Conservation (phyloP, 2,888 invertebrate genomes). For the Erebia epiphron region DNA sequence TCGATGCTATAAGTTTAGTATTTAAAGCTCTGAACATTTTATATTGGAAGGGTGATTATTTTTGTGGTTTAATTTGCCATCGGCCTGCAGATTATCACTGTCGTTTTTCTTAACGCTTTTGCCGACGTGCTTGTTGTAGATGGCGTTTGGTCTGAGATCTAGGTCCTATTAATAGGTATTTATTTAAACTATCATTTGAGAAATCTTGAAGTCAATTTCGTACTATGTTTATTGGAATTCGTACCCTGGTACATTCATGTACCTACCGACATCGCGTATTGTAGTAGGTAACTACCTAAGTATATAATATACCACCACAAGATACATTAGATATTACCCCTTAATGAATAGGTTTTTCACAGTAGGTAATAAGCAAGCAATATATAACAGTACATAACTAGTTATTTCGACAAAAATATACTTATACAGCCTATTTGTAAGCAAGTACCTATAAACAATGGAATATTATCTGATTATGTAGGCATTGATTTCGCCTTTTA, state of each 20-base stretch:
- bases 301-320: neutral
- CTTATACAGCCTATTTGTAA: neutral
- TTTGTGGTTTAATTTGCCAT: conserved; percentile 73
- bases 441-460: conserved; percentile 26
- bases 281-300: neutral
- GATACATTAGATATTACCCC: neutral
- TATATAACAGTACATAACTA: neutral
- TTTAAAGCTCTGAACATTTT: conserved; percentile 57
- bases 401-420: conserved; percentile 5
- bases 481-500: conserved; percentile 43
- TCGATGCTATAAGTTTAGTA: conserved; percentile 51
- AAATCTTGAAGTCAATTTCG: conserved; percentile 5
- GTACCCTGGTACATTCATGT: neutral
- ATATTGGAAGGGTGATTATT: conserved; percentile 68
- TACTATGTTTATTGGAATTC: conserved; percentile 1
- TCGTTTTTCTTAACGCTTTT: conserved; percentile 51
- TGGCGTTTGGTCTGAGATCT: conserved; percentile 32
- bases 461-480: conserved; percentile 34
- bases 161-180: conserved; percentile 10
- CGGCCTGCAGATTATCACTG: conserved; percentile 57
- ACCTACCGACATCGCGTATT: neutral
- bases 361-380: neutral
- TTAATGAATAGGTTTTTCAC: neutral
- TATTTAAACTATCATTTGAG: conserved; percentile 26
- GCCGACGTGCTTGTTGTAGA: conserved; percentile 36